Evolutionary conservation across 2,888 invertebrate genomes (phyloP), one percentile per base, ranked within the genome.

Genomic region (Polymixis flavicincta): DNA sequence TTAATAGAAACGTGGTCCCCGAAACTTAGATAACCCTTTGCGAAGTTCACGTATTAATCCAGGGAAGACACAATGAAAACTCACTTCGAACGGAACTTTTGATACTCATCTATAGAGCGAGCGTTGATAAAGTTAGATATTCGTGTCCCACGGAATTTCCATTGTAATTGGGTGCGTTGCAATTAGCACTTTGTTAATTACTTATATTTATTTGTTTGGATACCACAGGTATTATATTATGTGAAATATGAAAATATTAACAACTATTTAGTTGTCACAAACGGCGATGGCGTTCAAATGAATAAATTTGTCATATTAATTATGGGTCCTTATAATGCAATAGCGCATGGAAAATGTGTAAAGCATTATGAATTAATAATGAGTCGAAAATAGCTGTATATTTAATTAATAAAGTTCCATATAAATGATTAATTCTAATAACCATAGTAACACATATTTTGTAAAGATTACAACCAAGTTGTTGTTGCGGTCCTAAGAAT

Each of bases 1-100:
- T 95, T 95, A 95, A 94, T 95, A 95, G 94, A 92, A 94, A 93
- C 93, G 93, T 91, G 93, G 93, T 93, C 90, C 92, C 92, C 90
- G 71, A 93, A 94, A 94, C 94, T 95, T 93, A 93, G 94, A 93
- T 93, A 94, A 95, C 93, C 95, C 94, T 95, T 94, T 93, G 90
- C 83, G 88, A 94, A 95, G 92, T 95, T 95, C 93, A 93, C 92
- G 93, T 94, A 95, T 95, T 95, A 95, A 95, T 94, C 93, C 93
- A 89, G 81, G 79, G 87, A 88, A 90, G 91, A 92, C 91, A 94
- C 93, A 95, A 94, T 94, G 94, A 93, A 94, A 93, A 93, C 92
- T 94, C 90, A 63, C 76, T 76, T 79, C 71, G 85, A 88, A 88
- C 84, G 83, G 89, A 92, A 93, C 88, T 92, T 92, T 92, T 85